phyloP scores from a whole-genome alignment of 2,797 vertebrate species.

The Bradypus variegatus region DNA sequence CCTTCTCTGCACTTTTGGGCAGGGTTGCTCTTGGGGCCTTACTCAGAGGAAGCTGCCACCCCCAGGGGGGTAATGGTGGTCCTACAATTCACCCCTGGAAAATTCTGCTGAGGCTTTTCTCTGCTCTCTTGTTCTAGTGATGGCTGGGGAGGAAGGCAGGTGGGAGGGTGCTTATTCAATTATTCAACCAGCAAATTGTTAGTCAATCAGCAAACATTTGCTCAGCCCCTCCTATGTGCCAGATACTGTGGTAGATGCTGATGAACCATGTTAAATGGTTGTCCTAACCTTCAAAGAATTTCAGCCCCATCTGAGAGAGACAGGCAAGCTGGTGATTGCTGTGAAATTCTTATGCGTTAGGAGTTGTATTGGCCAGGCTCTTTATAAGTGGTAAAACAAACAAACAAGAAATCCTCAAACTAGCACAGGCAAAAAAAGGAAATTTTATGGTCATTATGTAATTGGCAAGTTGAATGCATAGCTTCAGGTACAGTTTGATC shows the following conservation, averaged over 20 bases:
- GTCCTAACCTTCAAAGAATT: not conserved
- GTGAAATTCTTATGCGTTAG: not conserved
- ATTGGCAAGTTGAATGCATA: not conserved
- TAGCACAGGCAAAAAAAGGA: not conserved
- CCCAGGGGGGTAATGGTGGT: conserved; percentile 37
- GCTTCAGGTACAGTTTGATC: conserved; percentile 1
- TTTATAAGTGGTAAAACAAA: not conserved
- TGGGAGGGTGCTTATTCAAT: not conserved
- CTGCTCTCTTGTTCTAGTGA: not conserved
- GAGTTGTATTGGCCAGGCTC: not conserved
- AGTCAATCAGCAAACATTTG: not conserved
- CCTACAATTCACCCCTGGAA: conserved; percentile 23
- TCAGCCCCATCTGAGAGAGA: not conserved
- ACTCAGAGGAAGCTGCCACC: conserved; percentile 63
- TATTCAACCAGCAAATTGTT: not conserved
- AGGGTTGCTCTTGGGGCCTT: conserved; percentile 41
- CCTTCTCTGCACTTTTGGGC: conserved; percentile 57
- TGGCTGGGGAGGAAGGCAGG: not conserved
- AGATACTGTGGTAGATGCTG: not conserved
- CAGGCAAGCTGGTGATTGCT: not conserved
- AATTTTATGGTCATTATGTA: not conserved
- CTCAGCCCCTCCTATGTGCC: not conserved
- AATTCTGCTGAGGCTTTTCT: not conserved
- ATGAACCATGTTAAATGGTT: not conserved
- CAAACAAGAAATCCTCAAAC: not conserved